Conservation (phyloP, 2,113 vertebrate genomes). For the Notarius lentiginosus region DNA sequence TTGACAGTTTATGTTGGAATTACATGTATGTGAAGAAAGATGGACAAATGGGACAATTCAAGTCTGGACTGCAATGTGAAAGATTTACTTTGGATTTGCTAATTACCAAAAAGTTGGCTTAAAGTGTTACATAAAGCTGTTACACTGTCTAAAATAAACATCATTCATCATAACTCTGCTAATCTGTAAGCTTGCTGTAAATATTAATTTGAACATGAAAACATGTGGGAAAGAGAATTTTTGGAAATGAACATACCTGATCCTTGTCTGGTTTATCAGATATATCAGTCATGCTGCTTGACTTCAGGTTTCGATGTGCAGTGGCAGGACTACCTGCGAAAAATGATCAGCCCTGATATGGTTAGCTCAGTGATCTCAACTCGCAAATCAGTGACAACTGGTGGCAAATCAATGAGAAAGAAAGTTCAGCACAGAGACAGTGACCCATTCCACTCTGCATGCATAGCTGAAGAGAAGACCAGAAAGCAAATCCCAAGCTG, state of each 20-base stretch:
- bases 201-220: neutral
- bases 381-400: neutral
- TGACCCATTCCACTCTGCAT: conserved; percentile 52
- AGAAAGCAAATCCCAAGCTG: conserved; percentile 14
- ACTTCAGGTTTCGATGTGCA: conserved; percentile 85
- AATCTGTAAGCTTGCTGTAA: neutral
- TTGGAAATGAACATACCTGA: conserved; percentile 77
- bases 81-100: neutral
- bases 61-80: neutral
- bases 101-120: neutral
- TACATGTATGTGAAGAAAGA: neutral
- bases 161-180: neutral
- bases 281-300: conserved; percentile 91
- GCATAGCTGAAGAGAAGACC: conserved; percentile 36
- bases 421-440: conserved; percentile 52
- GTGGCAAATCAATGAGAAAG: neutral
- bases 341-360: conserved; percentile 21
- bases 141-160: neutral
- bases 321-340: conserved; percentile 86
- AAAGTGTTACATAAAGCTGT: too few relatives aligned
- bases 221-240: neutral
- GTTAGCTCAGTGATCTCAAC: conserved; percentile 43
- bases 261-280: conserved; percentile 97
- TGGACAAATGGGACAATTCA: neutral
- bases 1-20: neutral